Conservation (phyloP, 2,888 invertebrate genomes). For the Graphium colonna region DNA sequence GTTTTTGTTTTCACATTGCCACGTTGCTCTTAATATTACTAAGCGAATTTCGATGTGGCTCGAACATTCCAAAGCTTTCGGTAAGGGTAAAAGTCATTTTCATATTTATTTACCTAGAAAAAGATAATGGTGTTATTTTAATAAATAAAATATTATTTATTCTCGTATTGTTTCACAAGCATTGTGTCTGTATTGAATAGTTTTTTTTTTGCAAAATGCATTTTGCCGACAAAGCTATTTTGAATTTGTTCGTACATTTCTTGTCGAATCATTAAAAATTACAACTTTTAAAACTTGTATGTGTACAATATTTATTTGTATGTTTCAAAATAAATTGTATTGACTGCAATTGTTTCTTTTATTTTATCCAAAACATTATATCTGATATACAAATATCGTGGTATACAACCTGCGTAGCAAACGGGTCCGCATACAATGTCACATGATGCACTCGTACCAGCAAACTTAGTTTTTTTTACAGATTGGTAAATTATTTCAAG, state of each 20-base stretch:
- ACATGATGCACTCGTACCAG: no score
- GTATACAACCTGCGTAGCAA: no score
- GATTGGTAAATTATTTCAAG: no score
- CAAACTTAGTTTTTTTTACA: no score
- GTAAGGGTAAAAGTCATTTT: neutral
- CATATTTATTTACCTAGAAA: constrained; percentile 1
- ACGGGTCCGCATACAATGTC: no score
- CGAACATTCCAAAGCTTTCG: constrained; percentile 11
- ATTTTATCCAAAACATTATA: no score
- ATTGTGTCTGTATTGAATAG: neutral
- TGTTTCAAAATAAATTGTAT: constrained; percentile 49
- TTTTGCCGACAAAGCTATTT: no score
- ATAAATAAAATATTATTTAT: constrained; percentile 1
- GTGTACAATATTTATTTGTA: constrained; percentile 47
- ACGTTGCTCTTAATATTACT: no score
- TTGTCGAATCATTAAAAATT: neutral
- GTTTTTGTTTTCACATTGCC: no score
- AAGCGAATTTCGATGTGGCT: neutral
- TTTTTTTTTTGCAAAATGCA: no score
- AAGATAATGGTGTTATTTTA: constrained; percentile 3
- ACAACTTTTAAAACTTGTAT: constrained; percentile 20
- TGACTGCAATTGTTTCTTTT: neutral
- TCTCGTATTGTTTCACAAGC: neutral
- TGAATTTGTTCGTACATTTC: constrained; percentile 4
- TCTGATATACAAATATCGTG: no score